Evolutionary conservation across 2,797 vertebrate species (phyloP), one percentile per base, ranked within the genome.

Genomic region (Morelia viridis): DNA sequence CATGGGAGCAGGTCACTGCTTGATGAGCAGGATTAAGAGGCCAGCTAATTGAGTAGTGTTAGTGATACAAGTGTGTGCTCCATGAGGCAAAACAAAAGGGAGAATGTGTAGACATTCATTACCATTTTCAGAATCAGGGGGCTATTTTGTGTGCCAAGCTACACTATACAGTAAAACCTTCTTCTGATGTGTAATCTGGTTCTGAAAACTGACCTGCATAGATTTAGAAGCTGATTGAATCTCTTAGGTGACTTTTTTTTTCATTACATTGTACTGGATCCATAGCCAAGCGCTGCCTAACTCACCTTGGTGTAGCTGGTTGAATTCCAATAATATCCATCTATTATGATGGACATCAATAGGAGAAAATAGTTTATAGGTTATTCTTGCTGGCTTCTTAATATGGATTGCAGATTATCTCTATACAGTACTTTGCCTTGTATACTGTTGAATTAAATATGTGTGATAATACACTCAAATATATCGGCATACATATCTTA

Each of bases 161-260:
- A 85, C 15, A 53, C 50, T 5, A 53, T 53, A 53, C 88, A 57
- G 62, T 0, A 0, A 46, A 71, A 91, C 41, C 89, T 89, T 4
- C 0, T 0, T 93, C 92, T 92, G 85, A 91, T 61, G 71, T 87
- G 89, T 93, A 90, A 94, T 94, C 76, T 80, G 71, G 24, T 71
- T 89, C 92, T 85, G 88, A 92, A 91, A 76, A 87, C 87, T 76
- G 91, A 89, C 94, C 94, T 93, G 87, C 62, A 94, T 93, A 87
- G 93, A 65, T 84, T 90, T 84, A 94, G 92, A 89, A 86, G 60
- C 64, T 31, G 41, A 64, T 80, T 91, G 19, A 71, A 35, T 88
- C 12, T 56, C 57, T 83, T 88, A 31, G 7, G 5, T 80, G 22
- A 22, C 28, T 46, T 31, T 80, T 19, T 15, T 87, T 88, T 41